Percentiles rank a stretch among this genome's conserved stretches.
phyloP scores from a whole-genome alignment of 2,797 vertebrate species.

The Tapirus indicus region DNA sequence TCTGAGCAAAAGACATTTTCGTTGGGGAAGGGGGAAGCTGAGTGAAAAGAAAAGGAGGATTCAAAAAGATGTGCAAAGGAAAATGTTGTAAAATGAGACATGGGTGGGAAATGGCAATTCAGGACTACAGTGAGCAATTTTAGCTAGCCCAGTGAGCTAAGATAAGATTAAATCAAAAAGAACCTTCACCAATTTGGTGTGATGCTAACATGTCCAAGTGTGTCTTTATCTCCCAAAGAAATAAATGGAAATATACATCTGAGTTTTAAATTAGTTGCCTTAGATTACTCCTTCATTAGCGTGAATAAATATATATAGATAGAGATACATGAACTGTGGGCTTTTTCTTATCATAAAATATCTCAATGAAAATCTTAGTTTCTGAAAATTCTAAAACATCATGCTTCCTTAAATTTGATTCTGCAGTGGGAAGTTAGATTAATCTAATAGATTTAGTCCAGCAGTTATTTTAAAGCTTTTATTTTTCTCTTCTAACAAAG shows the following conservation, averaged over 20 bases:
- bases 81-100: constrained; percentile 53
- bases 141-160: background rate
- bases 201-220: background rate
- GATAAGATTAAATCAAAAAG: background rate
- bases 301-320: background rate
- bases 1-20: constrained; percentile 47
- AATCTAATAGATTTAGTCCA: background rate
- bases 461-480: background rate
- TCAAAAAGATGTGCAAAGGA: background rate
- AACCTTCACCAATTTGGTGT: background rate
- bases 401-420: constrained; percentile 21
- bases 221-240: constrained; percentile 6
- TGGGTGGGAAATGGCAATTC: background rate
- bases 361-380: constrained; percentile 5
- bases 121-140: background rate
- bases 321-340: background rate
- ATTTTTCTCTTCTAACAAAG: constrained; percentile 19
- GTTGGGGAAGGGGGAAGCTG: background rate
- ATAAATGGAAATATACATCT: background rate
- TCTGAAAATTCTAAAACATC: constrained; percentile 52
- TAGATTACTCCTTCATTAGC: background rate
- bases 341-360: background rate
- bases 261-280: constrained; percentile 23
- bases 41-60: constrained; percentile 14
- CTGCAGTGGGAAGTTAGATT: background rate